Evolutionary conservation across 2,888 invertebrate genomes (phyloP).

Genomic region (Oxyteleia sp.): DNA sequence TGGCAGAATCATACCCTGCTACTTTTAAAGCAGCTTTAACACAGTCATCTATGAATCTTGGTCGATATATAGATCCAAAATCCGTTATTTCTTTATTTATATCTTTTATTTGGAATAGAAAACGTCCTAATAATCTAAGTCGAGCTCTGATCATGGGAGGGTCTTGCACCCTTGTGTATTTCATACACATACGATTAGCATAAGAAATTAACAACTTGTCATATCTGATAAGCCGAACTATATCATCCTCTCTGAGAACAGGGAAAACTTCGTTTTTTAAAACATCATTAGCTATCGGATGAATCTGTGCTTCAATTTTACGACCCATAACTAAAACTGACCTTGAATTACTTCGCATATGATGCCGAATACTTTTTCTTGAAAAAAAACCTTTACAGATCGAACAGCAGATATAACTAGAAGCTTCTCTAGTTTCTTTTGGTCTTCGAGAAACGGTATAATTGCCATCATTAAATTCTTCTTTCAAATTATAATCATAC

Average conservation of each 20-base stretch:
- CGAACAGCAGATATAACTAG: conserved; percentile 61
- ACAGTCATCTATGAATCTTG: conserved; percentile 62
- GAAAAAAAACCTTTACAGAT: conserved; percentile 70
- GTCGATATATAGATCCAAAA: conserved; percentile 72
- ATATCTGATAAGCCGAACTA: conserved; percentile 69
- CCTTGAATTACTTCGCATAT: conserved; percentile 35
- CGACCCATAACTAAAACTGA: conserved; percentile 37
- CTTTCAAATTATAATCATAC: conserved; percentile 64
- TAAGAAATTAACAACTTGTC: conserved; percentile 74
- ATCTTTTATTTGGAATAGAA: conserved; percentile 51
- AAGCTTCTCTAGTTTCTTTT: conserved; percentile 41
- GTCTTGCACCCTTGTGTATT: conserved; percentile 65
- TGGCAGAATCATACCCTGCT: conserved; percentile 48
- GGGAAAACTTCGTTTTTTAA: conserved; percentile 69
- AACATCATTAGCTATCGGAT: conserved; percentile 53
- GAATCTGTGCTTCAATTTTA: conserved; percentile 49
- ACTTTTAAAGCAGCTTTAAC: conserved; percentile 64
- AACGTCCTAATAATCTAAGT: conserved; percentile 70
- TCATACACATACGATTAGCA: conserved; percentile 73
- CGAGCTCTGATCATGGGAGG: conserved; percentile 72
- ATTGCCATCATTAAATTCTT: conserved; percentile 61
- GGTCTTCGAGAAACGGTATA: conserved; percentile 70
- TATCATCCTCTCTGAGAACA: conserved; percentile 72
- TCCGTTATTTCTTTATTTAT: conserved; percentile 63
- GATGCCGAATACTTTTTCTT: conserved; percentile 60